Base-by-base conservation (phyloP, 2,113 vertebrate species). In the Mellivora capensis region DNA sequence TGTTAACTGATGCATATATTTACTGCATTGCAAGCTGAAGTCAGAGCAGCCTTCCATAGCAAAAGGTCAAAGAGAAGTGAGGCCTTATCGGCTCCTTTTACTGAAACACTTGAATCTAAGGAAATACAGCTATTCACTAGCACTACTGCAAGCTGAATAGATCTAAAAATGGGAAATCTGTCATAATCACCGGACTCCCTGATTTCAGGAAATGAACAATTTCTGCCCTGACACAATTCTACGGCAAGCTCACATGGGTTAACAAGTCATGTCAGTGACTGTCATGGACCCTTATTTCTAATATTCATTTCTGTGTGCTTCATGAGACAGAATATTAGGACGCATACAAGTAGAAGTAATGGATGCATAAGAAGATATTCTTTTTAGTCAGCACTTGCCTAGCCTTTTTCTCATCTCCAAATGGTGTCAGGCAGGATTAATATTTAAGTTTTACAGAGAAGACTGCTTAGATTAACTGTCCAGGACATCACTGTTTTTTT, bases 131-230 rank as follows among this genome's bases (percentile, higher is more conserved):
- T 87, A 14, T 49, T 92, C 23, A n/a, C 34, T 34, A 59, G 42
- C 42, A 61, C 17, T n/a, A 7, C 12, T 81, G 25, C 6, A 74
- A 69, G 37, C 15, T 29, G 57, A 76, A 42, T 77, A 64, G 59
- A 49, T 21, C 13, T 82, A 89, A 87, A 93, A 83, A 13, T 62
- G 69, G 12, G n/a, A 82, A 84, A 61, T 71, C 6, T 64, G 72
- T 94, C 54, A 90, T 85, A 71, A 86, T 87, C 34, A 39, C n/a
- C 37, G 64, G 18, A 72, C n/a, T 69, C 15, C 15, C 61, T 79
- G 25, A 81, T 97, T 96, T 80, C 61, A 92, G 29, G 17, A 86
- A 96, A 67, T 31, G 39, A 83, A 81, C 49, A 90, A 21, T 93
- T 61, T 80, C 49, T 71, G 15, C 34, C 27, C 42, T 81, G 87